Percentiles rank a stretch among this genome's conserved stretches.
phyloP scores from a whole-genome alignment of 2,113 vertebrate genomes.

The Herpailurus yagouaroundi region DNA sequence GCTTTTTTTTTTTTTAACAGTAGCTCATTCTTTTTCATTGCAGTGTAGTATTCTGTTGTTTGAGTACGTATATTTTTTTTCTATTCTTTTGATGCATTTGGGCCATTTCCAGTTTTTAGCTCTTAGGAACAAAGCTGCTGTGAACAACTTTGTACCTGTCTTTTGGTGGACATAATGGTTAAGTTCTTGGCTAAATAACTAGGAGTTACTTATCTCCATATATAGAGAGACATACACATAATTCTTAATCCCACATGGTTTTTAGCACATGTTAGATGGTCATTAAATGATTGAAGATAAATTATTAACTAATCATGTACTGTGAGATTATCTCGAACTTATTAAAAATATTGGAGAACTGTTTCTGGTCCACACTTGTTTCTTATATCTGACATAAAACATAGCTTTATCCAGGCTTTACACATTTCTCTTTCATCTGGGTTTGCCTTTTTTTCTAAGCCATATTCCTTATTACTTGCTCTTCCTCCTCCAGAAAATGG shows the following conservation, averaged over 20 bases:
- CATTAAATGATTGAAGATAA: slow-evolving; percentile 25
- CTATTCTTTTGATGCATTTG: slow-evolving; percentile 22
- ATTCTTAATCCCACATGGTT: not conserved
- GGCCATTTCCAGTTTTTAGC: slow-evolving; percentile 7
- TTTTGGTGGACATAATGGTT: slow-evolving; percentile 25
- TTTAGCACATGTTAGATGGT: slow-evolving; percentile 13
- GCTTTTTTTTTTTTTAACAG: not conserved
- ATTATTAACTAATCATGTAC: not conserved
- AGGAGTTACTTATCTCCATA: not conserved
- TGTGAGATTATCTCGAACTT: not conserved
- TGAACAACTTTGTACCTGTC: slow-evolving; percentile 16
- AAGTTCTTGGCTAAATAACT: slow-evolving; percentile 12
- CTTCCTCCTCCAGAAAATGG: not conserved
- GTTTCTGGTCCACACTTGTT: not conserved
- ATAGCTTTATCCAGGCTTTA: not conserved
- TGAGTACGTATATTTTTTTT: not conserved
- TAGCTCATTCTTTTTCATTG: slow-evolving; percentile 21
- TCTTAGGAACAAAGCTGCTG: slow-evolving; percentile 36
- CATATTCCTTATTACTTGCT: not conserved
- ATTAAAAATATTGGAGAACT: not conserved
- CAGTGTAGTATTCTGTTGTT: slow-evolving; percentile 14
- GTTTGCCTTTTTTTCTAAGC: not conserved
- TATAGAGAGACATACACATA: not conserved
- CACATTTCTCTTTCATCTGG: not conserved
- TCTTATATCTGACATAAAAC: not conserved